Evolutionary conservation across 2,797 vertebrate genomes (phyloP).

Genomic region (Danio tinwini): DNA sequence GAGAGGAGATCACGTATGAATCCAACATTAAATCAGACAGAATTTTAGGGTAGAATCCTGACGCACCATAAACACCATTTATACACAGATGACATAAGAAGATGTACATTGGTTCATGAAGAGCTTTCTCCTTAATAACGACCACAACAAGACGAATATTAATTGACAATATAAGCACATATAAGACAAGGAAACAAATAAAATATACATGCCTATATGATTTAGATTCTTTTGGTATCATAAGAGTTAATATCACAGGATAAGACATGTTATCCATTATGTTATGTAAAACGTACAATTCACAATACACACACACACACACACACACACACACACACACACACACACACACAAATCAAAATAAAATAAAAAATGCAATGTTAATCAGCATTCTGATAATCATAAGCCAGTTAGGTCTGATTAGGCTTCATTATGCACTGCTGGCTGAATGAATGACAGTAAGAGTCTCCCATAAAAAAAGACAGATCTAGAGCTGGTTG

Average conservation of each 20-base stretch:
- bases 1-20: slow-evolving; percentile 31
- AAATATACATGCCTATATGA: slow-evolving; percentile 30
- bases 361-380: too few species aligned
- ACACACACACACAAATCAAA: too few species aligned
- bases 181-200: slow-evolving; percentile 29
- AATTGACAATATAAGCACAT: slow-evolving; percentile 26
- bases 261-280: slow-evolving; percentile 25
- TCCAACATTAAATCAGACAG: slow-evolving; percentile 47
- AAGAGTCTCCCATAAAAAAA: too few species aligned
- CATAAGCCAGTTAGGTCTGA: too few species aligned
- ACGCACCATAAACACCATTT: slow-evolving; percentile 51
- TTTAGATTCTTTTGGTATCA: slow-evolving; percentile 7
- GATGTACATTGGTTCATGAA: slow-evolving; percentile 56
- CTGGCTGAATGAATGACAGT: too few species aligned
- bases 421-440: too few species aligned
- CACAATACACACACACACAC: too few species aligned
- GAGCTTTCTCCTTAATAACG: slow-evolving; percentile 40
- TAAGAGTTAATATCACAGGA: slow-evolving; percentile 23
- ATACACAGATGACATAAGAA: slow-evolving; percentile 47
- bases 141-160: slow-evolving; percentile 19
- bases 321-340: too few species aligned
- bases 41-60: slow-evolving; percentile 58
- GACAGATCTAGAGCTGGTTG: too few species aligned
- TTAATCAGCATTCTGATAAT: too few species aligned
- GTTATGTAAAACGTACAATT: too few species aligned